Evolutionary conservation across 2,797 vertebrate species (phyloP), one percentile per base, ranked within the genome.

Genomic region (Macrochelys suwanniensis): DNA sequence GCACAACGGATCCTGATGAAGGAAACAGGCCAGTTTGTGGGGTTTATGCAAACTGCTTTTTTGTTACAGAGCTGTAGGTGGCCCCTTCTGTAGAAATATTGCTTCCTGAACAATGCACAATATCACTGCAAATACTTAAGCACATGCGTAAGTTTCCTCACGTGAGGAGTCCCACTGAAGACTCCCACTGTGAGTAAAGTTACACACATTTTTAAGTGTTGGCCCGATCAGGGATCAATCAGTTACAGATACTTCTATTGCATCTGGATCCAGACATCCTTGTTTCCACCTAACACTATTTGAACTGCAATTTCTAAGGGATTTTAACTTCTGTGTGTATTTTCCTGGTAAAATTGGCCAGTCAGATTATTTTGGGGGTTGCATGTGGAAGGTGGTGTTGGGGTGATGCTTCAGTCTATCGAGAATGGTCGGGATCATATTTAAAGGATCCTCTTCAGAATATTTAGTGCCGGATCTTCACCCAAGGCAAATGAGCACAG

Each of bases 31-130:
- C 37, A n/a, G 21, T 94, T 92, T 89, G 89, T 50, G 77, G 56
- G 50, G 56, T 93, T 92, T 68, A 54, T 7, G 1, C 65, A 68
- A 33, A 71, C 57, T 81, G 82, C 85, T 92, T 93, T 54, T 91
- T 42, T 37, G 10, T 89, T 51, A 47, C 56, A 51, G 37, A 65
- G 12, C 11, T 56, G 12, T 3, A 3, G 59, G 80, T 45, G n/a
- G 3, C 23, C 8, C 8, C 31, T 16, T 21, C 17, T 19, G 11
- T 16, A 74, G 9, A 57, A 45, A 65, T 51, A 47, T 3, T 71
- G 45, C 65, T 74, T 28, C 23, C 47, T 11, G 5, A 45, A 12
- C 37, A 19, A 23, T 56, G n/a, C 6, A 8, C 17, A 6, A 51
- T 21, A n/a, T 28, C 15, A 53, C 33, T 21, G 28, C 2, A 17